These are phyloP conservation scores for Drosophila subobscura DNA, from an alignment of 1,140 invertebrate genomes.

Conservation along the genomic window DNA sequence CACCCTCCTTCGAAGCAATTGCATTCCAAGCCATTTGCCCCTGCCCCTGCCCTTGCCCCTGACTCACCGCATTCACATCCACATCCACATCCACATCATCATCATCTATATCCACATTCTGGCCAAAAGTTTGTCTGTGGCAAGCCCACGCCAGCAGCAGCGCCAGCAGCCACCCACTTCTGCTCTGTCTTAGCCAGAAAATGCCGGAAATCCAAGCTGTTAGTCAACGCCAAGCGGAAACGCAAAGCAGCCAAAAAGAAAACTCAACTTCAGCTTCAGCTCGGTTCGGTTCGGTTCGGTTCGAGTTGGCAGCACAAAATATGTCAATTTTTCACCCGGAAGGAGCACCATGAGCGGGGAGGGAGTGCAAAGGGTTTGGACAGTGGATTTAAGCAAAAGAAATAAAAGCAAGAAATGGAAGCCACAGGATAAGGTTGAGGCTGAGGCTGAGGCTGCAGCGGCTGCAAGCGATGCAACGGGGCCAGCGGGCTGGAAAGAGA, in stretches of 20 bases:
- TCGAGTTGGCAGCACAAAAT: conserved; percentile 64
- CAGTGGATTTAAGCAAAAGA: not conserved
- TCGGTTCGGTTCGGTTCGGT: conserved; percentile 35
- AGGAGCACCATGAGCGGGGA: no score
- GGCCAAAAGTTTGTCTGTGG: conserved; percentile 42
- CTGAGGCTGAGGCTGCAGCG: no score
- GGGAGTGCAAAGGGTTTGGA: no score
- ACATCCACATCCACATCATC: conserved; percentile 7
- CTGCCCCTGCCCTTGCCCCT: not conserved
- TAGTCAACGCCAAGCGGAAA: conserved; percentile 72
- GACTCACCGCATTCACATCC: not conserved
- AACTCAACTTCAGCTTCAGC: conserved; percentile 27
- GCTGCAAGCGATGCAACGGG: no score
- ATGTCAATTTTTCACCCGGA: conserved; percentile 70
- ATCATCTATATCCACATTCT: conserved; percentile 28
- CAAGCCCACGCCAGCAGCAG: not conserved
- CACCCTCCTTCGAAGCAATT: conserved; percentile 1
- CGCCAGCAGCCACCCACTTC: not conserved
- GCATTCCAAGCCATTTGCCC: conserved; percentile 33
- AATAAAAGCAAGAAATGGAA: not conserved
- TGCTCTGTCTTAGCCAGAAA: conserved; percentile 22
- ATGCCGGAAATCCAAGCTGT: conserved; percentile 68
- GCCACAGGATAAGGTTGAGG: no score
- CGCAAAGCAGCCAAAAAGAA: conserved; percentile 61
- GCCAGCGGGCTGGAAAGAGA: conserved; percentile 1